Evolutionary conservation across 2,797 vertebrate species (phyloP).

Genomic region (Xenops minutus): DNA sequence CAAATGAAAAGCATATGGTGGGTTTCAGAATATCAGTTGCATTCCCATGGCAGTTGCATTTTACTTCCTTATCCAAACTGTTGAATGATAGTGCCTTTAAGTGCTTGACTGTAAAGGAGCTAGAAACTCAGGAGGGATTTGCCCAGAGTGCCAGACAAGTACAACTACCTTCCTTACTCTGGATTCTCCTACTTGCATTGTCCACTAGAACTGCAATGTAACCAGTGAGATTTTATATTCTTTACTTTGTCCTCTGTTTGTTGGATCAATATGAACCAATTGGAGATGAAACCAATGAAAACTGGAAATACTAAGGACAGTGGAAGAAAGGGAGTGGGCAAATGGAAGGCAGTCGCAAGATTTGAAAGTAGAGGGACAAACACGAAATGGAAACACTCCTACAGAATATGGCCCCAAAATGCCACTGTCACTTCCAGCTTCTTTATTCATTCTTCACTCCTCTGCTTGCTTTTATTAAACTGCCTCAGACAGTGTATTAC

Average conservation of each 20-base stretch:
- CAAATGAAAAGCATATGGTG: slow-evolving; percentile 1
- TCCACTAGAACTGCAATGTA: neutral
- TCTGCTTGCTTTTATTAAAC: neutral
- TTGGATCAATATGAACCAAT: neutral
- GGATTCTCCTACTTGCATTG: neutral
- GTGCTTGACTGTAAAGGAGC: neutral
- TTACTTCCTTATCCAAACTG: neutral
- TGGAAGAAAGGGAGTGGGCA: neutral
- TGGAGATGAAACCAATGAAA: neutral
- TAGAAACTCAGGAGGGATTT: neutral
- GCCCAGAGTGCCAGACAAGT: neutral
- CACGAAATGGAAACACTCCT: neutral
- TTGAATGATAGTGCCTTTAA: neutral
- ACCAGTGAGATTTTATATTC: neutral
- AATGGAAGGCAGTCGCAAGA: neutral
- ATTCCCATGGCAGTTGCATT: neutral
- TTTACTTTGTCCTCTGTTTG: neutral
- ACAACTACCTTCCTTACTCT: neutral
- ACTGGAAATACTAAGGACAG: neutral
- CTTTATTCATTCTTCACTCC: neutral
- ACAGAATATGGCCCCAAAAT: neutral
- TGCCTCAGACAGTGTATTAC: neutral
- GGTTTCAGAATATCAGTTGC: neutral
- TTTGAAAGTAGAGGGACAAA: neutral
- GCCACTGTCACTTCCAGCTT: neutral